A percentile compares a stretch with the other conserved stretches of the same genome.
phyloP scores from a whole-genome alignment of 2,888 invertebrate genomes.

The Helicoverpa assulta region DNA sequence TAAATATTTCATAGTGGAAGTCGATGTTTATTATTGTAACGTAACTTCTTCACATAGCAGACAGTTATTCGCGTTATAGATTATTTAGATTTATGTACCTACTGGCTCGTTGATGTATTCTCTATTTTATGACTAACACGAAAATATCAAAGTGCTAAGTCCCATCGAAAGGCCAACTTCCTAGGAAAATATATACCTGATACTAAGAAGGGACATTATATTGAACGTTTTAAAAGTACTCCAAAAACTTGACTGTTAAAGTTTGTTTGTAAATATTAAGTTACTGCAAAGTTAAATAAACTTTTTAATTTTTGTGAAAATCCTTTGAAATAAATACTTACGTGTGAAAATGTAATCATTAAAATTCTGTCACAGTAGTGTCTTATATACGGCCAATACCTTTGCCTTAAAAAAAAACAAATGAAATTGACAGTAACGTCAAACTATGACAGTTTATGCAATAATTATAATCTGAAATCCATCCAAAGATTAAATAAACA shows the following conservation, averaged over 20 bases:
- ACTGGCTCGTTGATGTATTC: too few species aligned
- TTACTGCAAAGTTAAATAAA: too few species aligned
- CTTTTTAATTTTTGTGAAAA: too few species aligned
- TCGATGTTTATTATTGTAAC: neutral
- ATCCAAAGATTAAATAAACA: slow-evolving; percentile 26
- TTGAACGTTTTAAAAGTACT: too few species aligned
- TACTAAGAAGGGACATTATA: too few species aligned
- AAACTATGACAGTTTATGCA: slow-evolving; percentile 26
- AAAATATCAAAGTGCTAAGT: too few species aligned
- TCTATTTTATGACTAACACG: too few species aligned
- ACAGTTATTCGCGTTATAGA: neutral
- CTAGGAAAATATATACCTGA: too few species aligned
- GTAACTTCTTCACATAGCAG: neutral
- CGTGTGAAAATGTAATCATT: too few species aligned
- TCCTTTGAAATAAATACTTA: too few species aligned
- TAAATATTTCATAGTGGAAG: neutral
- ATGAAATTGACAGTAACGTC: neutral
- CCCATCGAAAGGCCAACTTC: too few species aligned
- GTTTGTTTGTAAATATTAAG: too few species aligned
- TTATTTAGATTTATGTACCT: neutral
- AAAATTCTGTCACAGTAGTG: neutral
- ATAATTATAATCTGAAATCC: slow-evolving; percentile 27
- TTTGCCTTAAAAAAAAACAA: slow-evolving; percentile 1
- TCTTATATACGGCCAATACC: neutral
- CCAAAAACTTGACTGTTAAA: neutral